Evolutionary conservation across 1,140 invertebrate genomes (phyloP).

Genomic region (Hylaeus anthracinus): DNA sequence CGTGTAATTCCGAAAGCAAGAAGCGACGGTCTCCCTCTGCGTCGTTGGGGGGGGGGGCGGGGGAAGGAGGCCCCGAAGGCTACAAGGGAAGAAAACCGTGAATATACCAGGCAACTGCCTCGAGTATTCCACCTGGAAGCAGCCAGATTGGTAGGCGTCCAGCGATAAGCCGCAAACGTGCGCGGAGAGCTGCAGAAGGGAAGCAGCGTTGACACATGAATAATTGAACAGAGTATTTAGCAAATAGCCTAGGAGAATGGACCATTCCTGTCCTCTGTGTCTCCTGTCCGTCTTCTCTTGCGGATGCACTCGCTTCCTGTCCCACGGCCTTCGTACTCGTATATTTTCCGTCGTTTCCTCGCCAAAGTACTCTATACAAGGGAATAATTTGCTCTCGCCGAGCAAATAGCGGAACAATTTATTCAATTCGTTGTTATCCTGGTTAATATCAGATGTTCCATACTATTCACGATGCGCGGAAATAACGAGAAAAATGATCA

Average conservation of each 20-base stretch:
- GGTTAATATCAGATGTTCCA: too few relatives aligned
- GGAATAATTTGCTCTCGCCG: too few relatives aligned
- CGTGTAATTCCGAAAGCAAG: not conserved
- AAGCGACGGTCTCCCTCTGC: too few relatives aligned
- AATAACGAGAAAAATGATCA: too few relatives aligned
- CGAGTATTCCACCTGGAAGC: not conserved
- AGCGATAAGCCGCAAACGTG: conserved; percentile 44
- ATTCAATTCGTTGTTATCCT: too few relatives aligned
- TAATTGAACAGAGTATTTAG: conserved; percentile 68
- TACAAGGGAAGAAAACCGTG: conserved; percentile 19
- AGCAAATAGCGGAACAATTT: too few relatives aligned
- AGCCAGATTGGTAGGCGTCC: conserved; percentile 41
- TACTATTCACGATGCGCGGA: too few relatives aligned
- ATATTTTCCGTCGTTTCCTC: not conserved
- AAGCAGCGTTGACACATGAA: conserved; percentile 62
- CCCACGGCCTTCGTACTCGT: not conserved
- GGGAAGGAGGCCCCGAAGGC: not conserved
- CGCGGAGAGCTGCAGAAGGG: conserved; percentile 17
- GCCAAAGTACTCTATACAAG: too few relatives aligned
- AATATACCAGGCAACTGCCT: not conserved
- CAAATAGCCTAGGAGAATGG: conserved; percentile 58
- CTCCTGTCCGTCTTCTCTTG: conserved; percentile 24
- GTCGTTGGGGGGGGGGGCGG: too few relatives aligned
- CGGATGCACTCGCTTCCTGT: too few relatives aligned
- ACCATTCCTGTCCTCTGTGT: conserved; percentile 10